Evolutionary conservation across 1,140 invertebrate species (phyloP).

Genomic region (Muscidifurax raptorellus): DNA sequence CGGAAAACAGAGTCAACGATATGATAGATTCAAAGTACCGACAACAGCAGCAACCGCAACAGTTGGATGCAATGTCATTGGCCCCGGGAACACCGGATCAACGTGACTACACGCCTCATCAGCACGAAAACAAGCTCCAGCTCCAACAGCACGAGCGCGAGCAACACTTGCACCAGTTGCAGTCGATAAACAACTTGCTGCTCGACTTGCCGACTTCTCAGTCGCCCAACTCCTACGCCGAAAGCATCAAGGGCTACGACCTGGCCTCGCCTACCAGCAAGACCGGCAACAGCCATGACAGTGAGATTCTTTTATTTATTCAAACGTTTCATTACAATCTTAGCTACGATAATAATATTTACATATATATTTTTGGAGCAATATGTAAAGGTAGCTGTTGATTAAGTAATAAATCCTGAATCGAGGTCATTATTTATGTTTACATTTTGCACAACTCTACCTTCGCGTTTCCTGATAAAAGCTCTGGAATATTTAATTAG

Average conservation of each 20-base stretch:
- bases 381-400: background rate
- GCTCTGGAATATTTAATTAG: background rate
- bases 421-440: background rate
- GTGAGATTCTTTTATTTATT: background rate
- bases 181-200: conserved; percentile 64
- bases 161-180: conserved; percentile 62
- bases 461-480: background rate
- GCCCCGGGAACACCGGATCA: background rate
- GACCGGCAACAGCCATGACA: background rate
- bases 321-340: background rate
- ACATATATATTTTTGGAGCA: background rate
- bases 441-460: background rate
- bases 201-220: conserved; percentile 59
- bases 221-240: conserved; percentile 23
- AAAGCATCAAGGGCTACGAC: conserved; percentile 31
- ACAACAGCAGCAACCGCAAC: conserved; percentile 1
- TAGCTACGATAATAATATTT: background rate
- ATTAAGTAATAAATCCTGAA: background rate
- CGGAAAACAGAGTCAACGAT: background rate
- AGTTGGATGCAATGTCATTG: background rate
- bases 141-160: conserved; percentile 56
- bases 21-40: background rate
- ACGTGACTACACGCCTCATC: conserved; percentile 24
- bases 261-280: conserved; percentile 33
- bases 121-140: conserved; percentile 52